Conservation (phyloP, 2,113 vertebrate genomes). For the Rissa tridactyla region DNA sequence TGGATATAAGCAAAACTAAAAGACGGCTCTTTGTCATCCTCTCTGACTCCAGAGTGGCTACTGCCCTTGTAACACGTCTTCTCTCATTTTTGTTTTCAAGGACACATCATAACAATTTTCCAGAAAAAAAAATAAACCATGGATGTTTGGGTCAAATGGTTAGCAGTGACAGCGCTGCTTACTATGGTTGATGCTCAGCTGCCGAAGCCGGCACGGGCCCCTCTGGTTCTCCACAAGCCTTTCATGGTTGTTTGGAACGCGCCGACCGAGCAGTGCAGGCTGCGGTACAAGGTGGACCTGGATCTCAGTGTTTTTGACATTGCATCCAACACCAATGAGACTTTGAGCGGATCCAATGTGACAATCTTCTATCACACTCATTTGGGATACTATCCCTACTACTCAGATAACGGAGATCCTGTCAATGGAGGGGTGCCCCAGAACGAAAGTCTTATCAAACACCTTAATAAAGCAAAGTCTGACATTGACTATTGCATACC, state of each 20-base stretch:
- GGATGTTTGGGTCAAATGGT: constrained; percentile 22
- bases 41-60: neutral
- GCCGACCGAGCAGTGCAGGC: constrained; percentile 81
- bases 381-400: constrained; percentile 87
- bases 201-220: constrained; percentile 71
- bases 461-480: constrained; percentile 80
- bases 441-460: constrained; percentile 83
- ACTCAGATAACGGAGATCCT: constrained; percentile 73
- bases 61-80: neutral
- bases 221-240: constrained; percentile 79
- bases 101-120: neutral
- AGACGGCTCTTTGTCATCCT: neutral
- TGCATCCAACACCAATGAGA: constrained; percentile 84
- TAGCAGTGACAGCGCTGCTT: neutral
- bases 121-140: constrained; percentile 46
- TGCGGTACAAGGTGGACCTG: constrained; percentile 85
- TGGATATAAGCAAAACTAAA: neutral
- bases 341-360: constrained; percentile 85
- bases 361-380: constrained; percentile 90
- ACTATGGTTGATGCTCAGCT: neutral
- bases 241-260: constrained; percentile 90
- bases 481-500: constrained; percentile 84
- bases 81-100: constrained; percentile 16
- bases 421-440: constrained; percentile 88
- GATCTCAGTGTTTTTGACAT: constrained; percentile 88